These are phyloP conservation scores for Micrasema longulum DNA, from an alignment of 1,140 invertebrate genomes.

Conservation along the genomic window DNA sequence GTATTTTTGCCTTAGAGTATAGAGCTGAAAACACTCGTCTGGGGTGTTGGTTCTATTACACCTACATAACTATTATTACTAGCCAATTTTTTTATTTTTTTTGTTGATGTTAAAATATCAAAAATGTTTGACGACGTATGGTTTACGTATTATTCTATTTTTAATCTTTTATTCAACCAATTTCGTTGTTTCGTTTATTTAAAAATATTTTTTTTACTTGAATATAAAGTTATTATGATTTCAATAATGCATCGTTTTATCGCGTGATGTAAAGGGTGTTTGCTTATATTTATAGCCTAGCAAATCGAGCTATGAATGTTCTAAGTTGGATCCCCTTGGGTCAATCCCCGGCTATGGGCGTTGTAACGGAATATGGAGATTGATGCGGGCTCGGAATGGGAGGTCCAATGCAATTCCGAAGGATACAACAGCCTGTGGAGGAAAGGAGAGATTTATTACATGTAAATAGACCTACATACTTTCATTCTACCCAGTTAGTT, in stretches of 20 bases:
- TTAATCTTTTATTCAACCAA: too few species aligned
- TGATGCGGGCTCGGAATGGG: constrained; percentile 17
- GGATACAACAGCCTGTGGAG: constrained; percentile 5
- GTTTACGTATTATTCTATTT: too few species aligned
- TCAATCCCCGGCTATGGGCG: constrained; percentile 3
- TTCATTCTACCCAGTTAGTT: not conserved
- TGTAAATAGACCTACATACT: constrained; percentile 8
- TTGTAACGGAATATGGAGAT: constrained; percentile 17
- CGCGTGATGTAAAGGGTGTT: not conserved
- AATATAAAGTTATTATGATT: too few species aligned
- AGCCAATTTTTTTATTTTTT: too few species aligned
- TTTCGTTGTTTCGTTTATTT: too few species aligned
- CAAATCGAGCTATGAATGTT: not conserved
- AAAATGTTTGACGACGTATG: too few species aligned
- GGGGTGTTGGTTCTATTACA: too few species aligned
- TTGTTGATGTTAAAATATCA: too few species aligned
- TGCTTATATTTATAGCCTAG: not conserved
- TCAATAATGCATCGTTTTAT: not conserved
- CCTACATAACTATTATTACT: too few species aligned
- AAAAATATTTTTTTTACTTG: too few species aligned
- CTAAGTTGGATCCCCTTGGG: not conserved
- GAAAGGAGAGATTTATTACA: constrained; percentile 14
- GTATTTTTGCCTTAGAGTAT: too few species aligned
- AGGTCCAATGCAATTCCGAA: constrained; percentile 20
- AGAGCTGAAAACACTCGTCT: too few species aligned